Percentiles rank a stretch among this genome's conserved stretches.
These are phyloP conservation scores for Octodon degus DNA, from an alignment of 2,113 vertebrate species.

Conservation along the genomic window DNA sequence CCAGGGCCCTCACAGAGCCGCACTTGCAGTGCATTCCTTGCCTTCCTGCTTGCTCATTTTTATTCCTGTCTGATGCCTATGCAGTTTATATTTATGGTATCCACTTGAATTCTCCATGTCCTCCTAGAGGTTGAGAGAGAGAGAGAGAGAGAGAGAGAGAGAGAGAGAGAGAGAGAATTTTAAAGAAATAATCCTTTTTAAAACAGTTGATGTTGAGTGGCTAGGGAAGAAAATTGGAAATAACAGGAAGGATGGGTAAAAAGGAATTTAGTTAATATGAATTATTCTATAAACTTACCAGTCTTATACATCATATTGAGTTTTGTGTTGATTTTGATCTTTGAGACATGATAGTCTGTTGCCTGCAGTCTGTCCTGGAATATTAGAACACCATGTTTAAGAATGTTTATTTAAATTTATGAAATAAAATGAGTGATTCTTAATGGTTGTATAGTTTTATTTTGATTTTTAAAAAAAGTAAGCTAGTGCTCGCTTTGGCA, in stretches of 20 bases:
- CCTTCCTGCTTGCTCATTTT: not conserved
- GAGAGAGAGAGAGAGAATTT: too few relatives aligned
- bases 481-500: too few relatives aligned
- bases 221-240: not conserved
- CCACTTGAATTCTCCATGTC: not conserved
- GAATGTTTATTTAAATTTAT: not conserved
- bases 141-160: too few relatives aligned
- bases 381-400: not conserved
- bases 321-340: constrained; percentile 1
- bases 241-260: not conserved
- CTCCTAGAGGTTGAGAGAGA: not conserved
- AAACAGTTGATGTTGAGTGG: not conserved
- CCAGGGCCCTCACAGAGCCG: not conserved
- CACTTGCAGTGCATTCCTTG: fast-evolving
- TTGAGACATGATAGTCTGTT: not conserved
- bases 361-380: not conserved
- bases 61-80: not conserved
- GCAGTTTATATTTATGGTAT: not conserved
- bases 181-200: not conserved
- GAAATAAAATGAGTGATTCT: not conserved
- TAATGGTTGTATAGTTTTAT: not conserved
- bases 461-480: not conserved
- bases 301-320: not conserved
- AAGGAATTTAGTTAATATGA: not conserved
- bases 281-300: not conserved